A percentile compares a stretch with the other conserved stretches of the same genome.
Evolutionary conservation across 2,888 invertebrate genomes (phyloP).

Genomic region (Drosophila neotestacea): DNA sequence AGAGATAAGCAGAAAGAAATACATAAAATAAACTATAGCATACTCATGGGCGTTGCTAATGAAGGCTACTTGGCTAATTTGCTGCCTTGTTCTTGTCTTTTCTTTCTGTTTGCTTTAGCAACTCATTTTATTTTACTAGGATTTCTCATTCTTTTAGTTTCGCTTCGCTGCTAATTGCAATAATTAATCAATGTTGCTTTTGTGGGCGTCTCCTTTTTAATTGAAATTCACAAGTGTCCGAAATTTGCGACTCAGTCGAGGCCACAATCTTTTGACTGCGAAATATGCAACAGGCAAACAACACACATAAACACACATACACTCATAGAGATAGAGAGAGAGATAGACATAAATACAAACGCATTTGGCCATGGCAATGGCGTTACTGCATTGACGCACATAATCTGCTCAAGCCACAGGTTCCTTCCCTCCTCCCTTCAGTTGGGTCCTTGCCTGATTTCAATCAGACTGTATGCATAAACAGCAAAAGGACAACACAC

Average conservation of each 20-base stretch:
- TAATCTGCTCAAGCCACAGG: conserved; percentile 53
- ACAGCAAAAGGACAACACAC: conserved; percentile 45
- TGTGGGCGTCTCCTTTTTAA: conserved; percentile 33
- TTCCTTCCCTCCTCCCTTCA: conserved; percentile 7
- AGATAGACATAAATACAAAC: conserved; percentile 1
- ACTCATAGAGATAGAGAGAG: neutral
- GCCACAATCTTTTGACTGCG: conserved; percentile 15
- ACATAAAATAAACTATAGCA: conserved; percentile 23
- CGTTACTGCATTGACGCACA: conserved; percentile 60
- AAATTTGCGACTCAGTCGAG: neutral
- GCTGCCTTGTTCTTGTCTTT: conserved; percentile 3
- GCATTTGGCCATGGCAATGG: conserved; percentile 52
- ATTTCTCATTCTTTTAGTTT: conserved; percentile 14
- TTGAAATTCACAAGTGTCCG: conserved; percentile 29
- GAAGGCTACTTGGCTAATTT: conserved; percentile 36
- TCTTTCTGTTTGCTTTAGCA: neutral
- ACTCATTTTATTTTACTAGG: neutral
- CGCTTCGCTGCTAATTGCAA: conserved; percentile 54
- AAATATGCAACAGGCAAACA: conserved; percentile 56
- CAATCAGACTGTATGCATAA: conserved; percentile 71
- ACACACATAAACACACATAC: conserved; percentile 12
- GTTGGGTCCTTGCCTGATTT: conserved; percentile 47
- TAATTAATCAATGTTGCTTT: conserved; percentile 61
- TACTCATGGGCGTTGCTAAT: conserved; percentile 42
- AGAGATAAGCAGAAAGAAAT: neutral